These are phyloP conservation scores for Darevskia mixta DNA, from an alignment of 2,797 vertebrate species.

Conservation along the genomic window DNA sequence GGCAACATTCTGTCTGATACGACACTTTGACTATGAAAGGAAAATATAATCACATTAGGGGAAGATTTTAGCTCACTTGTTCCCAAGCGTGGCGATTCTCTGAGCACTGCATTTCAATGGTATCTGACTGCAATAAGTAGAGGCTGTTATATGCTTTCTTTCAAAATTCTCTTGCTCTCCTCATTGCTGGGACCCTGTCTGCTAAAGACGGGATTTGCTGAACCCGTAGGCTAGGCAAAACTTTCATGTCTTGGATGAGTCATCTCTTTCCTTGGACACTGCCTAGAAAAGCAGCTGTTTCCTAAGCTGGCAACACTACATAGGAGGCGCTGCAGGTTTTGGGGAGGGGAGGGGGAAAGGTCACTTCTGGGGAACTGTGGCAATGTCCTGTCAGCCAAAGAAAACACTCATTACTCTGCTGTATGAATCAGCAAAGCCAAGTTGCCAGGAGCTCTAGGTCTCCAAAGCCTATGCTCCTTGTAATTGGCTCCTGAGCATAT, in stretches of 20 bases:
- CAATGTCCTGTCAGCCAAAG: background rate
- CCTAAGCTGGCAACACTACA: slow-evolving; percentile 28
- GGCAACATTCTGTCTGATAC: slow-evolving; percentile 44
- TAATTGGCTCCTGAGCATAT: background rate
- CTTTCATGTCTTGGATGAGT: background rate
- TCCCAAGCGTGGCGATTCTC: background rate
- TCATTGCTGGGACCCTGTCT: background rate
- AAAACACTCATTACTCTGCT: background rate
- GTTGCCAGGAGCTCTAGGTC: background rate
- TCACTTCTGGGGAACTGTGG: slow-evolving; percentile 2
- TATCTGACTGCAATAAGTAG: background rate
- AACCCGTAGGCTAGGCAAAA: background rate
- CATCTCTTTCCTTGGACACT: slow-evolving; percentile 31
- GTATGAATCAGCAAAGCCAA: slow-evolving; percentile 10
- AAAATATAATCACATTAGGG: slow-evolving; percentile 60
- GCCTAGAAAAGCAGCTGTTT: slow-evolving; percentile 55
- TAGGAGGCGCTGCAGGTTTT: background rate
- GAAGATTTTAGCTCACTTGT: background rate
- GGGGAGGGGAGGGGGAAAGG: background rate
- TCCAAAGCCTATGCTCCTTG: background rate
- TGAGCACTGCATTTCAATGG: background rate
- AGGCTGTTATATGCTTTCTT: background rate
- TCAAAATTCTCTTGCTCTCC: background rate
- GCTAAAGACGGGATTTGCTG: background rate
- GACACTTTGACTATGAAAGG: slow-evolving; percentile 33